Evolutionary conservation across 1,140 invertebrate species (phyloP), one percentile per base, ranked within the genome.

Genomic region (Hydropsyche tenuis): DNA sequence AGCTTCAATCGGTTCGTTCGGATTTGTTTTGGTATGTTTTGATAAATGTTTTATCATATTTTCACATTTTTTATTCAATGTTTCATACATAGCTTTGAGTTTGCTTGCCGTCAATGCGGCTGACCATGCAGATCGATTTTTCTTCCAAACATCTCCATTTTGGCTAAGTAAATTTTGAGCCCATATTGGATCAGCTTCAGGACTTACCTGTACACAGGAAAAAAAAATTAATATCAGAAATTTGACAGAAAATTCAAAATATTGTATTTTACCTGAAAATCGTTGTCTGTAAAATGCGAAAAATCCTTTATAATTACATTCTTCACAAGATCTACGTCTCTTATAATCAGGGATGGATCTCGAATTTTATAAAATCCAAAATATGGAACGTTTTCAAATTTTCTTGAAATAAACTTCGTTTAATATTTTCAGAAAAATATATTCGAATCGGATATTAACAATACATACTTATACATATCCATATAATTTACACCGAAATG

Each of bases 321-420:
- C 71, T 84, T 85, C 6, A 87, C 80, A 0, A 86, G 74, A 25
- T 86, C 83, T 1, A 82, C 82, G 78, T 89, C 87, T 1, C 84
- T 81, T 12, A 87, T 79, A 0, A 88, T 80, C 23, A 88, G 78
- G 2, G 79, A 75, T 0, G 85, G 86, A 16, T 77, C 64, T 25
- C 78, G 62, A 16, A 80, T 81, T 53, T 84, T 82, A 64, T 84
- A 86, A 48, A 81, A 76, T 11, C 80, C 84, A 78, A 78, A 80
- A 77, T 71, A 71, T 9, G 60, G 43, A 2, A 48, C 48, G 25
- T 73, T 25, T 30, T 68, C 20, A 43, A 75, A 79, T 7, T 74
- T 53, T 7, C 79, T 80, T 63, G 20, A 46, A 25, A 45, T 6
- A 30, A 20, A 56, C 11, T n/a, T 11, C 3, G 9, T 22, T 42